A percentile compares a stretch with the other conserved stretches of the same genome.
These are phyloP conservation scores for Lydus trimaculatus DNA, from an alignment of 2,888 invertebrate genomes.

Conservation along the genomic window DNA sequence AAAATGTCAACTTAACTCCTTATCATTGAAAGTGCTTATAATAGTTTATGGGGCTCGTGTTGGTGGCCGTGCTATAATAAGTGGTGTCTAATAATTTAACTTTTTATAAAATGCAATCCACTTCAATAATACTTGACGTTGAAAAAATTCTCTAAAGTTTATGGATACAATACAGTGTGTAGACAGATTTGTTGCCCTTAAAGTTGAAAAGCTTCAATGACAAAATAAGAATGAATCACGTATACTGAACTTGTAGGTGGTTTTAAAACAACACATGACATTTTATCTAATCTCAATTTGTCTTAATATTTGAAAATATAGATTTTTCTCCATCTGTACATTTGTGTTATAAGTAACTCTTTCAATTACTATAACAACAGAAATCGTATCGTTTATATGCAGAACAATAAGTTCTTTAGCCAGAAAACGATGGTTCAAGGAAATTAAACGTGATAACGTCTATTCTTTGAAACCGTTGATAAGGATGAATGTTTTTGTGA, in stretches of 20 bases:
- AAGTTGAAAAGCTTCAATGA: background rate
- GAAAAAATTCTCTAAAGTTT: background rate
- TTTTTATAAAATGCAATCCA: background rate
- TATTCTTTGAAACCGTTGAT: background rate
- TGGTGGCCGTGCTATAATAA: background rate
- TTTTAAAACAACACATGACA: too few relatives aligned
- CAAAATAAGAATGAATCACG: too few relatives aligned
- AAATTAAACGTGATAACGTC: background rate
- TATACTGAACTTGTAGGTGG: too few relatives aligned
- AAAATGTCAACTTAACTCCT: background rate
- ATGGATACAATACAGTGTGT: background rate
- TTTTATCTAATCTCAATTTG: background rate
- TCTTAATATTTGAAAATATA: too few relatives aligned
- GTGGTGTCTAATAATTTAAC: slow-evolving; percentile 1
- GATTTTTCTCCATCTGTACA: too few relatives aligned
- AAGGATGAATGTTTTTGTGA: background rate
- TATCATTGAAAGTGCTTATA: background rate
- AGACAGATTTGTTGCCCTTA: slow-evolving; percentile 5
- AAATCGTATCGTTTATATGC: background rate
- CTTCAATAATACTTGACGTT: background rate
- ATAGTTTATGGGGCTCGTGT: slow-evolving; percentile 5
- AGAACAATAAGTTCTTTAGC: background rate
- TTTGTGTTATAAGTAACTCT: too few relatives aligned
- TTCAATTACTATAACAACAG: background rate
- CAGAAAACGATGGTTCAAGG: background rate